Conservation (phyloP, 1,140 invertebrate genomes). For the Cecropterus lyciades region DNA sequence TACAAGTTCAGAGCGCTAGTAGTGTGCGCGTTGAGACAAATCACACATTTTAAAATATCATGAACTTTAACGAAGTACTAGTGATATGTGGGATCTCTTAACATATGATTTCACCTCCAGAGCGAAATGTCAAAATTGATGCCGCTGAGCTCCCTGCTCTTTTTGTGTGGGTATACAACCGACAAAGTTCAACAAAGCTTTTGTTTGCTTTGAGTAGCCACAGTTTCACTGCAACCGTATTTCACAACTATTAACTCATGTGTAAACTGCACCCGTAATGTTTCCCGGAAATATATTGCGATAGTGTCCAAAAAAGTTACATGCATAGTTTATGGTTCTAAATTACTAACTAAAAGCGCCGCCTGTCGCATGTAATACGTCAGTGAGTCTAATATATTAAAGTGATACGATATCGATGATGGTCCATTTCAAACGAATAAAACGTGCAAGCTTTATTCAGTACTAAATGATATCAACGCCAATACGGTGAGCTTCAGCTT, state of each 20-base stretch:
- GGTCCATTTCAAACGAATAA: background rate
- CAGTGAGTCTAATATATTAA: slow-evolving; percentile 2
- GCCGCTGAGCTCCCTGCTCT: no score
- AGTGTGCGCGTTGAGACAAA: no score
- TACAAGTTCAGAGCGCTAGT: no score
- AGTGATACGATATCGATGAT: background rate
- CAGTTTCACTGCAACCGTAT: slow-evolving; percentile 12
- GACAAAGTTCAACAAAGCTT: background rate
- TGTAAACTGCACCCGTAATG: slow-evolving; percentile 22
- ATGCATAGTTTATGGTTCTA: slow-evolving; percentile 28
- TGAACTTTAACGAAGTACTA: no score
- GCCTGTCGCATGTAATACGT: background rate
- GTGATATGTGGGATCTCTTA: no score
- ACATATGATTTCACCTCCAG: no score
- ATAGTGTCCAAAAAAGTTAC: slow-evolving; percentile 26
- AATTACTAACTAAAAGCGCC: slow-evolving; percentile 17
- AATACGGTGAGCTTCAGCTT: no score
- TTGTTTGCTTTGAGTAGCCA: slow-evolving; percentile 2
- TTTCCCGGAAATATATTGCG: slow-evolving; percentile 20
- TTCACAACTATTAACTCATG: slow-evolving; percentile 30
- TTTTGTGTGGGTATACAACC: no score
- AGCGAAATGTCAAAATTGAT: no score
- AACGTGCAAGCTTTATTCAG: no score
- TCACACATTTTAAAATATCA: no score
- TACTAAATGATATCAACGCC: no score